Evolutionary conservation across 2,113 vertebrate genomes (phyloP).

Genomic region (Embiotoca jacksoni): DNA sequence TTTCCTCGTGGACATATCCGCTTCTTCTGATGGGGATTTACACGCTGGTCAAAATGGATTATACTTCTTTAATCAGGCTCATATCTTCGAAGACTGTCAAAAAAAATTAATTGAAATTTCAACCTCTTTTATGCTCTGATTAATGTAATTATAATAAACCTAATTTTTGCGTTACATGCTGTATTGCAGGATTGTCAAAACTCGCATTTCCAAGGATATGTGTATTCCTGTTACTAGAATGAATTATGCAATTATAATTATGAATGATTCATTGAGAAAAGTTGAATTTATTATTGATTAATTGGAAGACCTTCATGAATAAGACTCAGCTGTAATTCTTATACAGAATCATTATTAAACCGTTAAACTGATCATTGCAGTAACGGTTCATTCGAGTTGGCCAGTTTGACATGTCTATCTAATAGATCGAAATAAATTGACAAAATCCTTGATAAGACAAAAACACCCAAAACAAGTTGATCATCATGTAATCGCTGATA

Average conservation of each 20-base stretch:
- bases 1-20: slow-evolving; percentile 39
- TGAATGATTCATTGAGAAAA: slow-evolving; percentile 38
- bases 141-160: slow-evolving; percentile 69
- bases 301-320: slow-evolving; percentile 16
- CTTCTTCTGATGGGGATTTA: slow-evolving; percentile 68
- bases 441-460: background rate
- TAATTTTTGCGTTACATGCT: slow-evolving; percentile 42
- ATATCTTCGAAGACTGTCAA: slow-evolving; percentile 74
- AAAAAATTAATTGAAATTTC: slow-evolving; percentile 80
- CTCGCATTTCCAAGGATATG: slow-evolving; percentile 27
- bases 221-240: slow-evolving; percentile 39
- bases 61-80: slow-evolving; percentile 69
- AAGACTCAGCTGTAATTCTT: slow-evolving; percentile 33
- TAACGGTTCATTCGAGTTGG: background rate
- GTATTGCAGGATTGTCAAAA: slow-evolving; percentile 13
- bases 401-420: background rate
- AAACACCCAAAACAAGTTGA: slow-evolving; percentile 9
- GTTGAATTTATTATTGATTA: slow-evolving; percentile 37
- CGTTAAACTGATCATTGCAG: slow-evolving; percentile 5
- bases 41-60: slow-evolving; percentile 75
- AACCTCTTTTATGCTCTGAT: slow-evolving; percentile 65
- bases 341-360: background rate
- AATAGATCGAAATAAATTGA: background rate
- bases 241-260: slow-evolving; percentile 20
- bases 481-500: slow-evolving; percentile 1